Base-by-base conservation (phyloP, 1,140 invertebrate species). In the Drosophila kohkoa region DNA sequence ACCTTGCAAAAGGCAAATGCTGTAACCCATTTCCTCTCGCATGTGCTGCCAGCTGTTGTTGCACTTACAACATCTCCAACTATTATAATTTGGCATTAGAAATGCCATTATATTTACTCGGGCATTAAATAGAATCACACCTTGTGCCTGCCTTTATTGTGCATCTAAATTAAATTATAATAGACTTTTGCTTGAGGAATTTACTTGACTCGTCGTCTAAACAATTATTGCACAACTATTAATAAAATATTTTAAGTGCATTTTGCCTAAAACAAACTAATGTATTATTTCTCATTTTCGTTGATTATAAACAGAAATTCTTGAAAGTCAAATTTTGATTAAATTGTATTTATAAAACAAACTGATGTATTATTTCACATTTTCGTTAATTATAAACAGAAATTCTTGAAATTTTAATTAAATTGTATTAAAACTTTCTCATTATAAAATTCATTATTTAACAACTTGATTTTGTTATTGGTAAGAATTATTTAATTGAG, bases 51-150 rank as follows among this genome's bases (percentile, higher is more conserved):
- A 75, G 62, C 69, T 49, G 48, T 63, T 49, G 46, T 54, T 66
- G 62, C 43, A 48, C 5, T 43, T 51, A 43, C 48, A 64, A 70
- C 63, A 35, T 43, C 41, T 43, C 0, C 41, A 5, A 43, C 41
- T 43, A 43, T 35, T 57, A 49, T 54, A 64, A 73, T 67, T 60
- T 46, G 52, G 51, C 60, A 87, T 69, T 70, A 79, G 55, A 63
- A 76, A 69, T 67, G 58, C 60, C 62, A 66, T 75, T 59, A 79
- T 68, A 88, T 77, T 82, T 82, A 71, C 73, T 77, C 58, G 62
- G 62, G 79, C 82, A 87, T 87, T 88, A 80, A 82, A 65, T 73
- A 66, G 81, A 75, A 88, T 87, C 79, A 87, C 82, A 87, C 82
- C 83, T 87, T 72, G 20, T 25, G 58, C 16, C 66, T 77, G 60